Evolutionary conservation across 2,888 invertebrate genomes (phyloP).

Genomic region (Pheosia tremula): DNA sequence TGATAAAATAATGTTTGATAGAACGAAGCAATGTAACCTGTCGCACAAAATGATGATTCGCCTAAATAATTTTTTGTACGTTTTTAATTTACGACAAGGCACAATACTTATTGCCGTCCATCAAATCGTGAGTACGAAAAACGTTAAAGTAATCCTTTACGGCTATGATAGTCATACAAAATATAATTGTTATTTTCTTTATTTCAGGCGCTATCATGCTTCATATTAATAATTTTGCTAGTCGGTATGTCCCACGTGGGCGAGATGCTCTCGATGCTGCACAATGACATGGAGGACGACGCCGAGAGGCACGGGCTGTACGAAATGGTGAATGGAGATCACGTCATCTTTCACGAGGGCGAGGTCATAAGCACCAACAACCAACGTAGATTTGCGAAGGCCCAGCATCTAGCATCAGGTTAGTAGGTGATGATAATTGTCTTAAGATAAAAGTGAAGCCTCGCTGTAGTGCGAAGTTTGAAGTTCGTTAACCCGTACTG

Average conservation of each 20-base stretch:
- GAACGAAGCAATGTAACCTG: slow-evolving; percentile 72
- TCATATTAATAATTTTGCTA: slow-evolving; percentile 74
- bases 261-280: slow-evolving; percentile 77
- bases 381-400: slow-evolving; percentile 78
- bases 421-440: slow-evolving; percentile 7
- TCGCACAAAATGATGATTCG: slow-evolving; percentile 76
- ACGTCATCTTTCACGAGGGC: slow-evolving; percentile 65
- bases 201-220: slow-evolving; percentile 76
- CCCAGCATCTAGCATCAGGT: slow-evolving; percentile 79
- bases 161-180: background rate
- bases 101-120: slow-evolving; percentile 82
- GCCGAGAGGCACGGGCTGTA: slow-evolving; percentile 74
- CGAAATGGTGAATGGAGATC: slow-evolving; percentile 64
- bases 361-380: slow-evolving; percentile 76
- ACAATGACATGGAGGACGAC: slow-evolving; percentile 80
- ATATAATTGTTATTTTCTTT: slow-evolving; percentile 11
- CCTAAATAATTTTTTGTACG: slow-evolving; percentile 76
- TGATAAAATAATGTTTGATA: slow-evolving; percentile 71
- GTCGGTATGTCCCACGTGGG: slow-evolving; percentile 79
- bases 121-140: slow-evolving; percentile 77
- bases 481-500: too few relatives aligned
- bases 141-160: background rate
- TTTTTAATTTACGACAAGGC: slow-evolving; percentile 82
- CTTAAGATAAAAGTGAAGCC: too few relatives aligned
- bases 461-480: too few relatives aligned